These are phyloP conservation scores for Popillia japonica DNA, from an alignment of 1,140 invertebrate genomes.

Conservation along the genomic window DNA sequence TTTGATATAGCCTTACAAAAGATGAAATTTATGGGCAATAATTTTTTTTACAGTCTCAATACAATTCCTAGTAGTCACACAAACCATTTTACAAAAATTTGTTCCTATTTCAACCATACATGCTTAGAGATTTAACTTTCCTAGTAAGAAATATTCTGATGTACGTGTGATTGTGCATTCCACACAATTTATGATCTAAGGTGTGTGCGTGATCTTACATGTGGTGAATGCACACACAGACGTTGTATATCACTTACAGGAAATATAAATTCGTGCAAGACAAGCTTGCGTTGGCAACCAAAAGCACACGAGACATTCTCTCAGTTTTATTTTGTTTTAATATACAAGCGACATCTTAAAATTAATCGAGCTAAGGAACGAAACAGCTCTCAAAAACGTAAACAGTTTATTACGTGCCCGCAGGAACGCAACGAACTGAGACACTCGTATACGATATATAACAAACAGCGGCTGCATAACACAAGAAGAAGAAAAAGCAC, in stretches of 20 bases:
- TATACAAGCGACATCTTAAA: constrained; percentile 33
- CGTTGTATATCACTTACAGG: neutral
- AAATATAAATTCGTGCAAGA: constrained; percentile 15
- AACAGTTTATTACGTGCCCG: constrained; percentile 20
- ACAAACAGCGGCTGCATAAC: neutral
- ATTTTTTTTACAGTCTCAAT: too few species aligned
- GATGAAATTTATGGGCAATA: too few species aligned
- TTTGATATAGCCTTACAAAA: too few species aligned
- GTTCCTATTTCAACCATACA: neutral
- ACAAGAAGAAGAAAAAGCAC: neutral
- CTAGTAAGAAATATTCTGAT: neutral
- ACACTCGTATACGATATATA: neutral
- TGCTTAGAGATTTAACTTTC: neutral
- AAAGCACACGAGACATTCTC: neutral
- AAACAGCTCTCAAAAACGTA: neutral
- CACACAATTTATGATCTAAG: constrained; percentile 6
- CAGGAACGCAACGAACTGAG: constrained; percentile 2
- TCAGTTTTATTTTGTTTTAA: constrained; percentile 21
- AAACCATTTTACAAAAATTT: neutral
- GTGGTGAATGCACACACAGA: neutral
- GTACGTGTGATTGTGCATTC: neutral
- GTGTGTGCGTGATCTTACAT: constrained; percentile 30
- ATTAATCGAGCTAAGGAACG: constrained; percentile 17
- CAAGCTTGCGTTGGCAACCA: constrained; percentile 4
- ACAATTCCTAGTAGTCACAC: too few species aligned